Base-by-base conservation (phyloP, 2,113 vertebrate species). In the Xenopus laevis region DNA sequence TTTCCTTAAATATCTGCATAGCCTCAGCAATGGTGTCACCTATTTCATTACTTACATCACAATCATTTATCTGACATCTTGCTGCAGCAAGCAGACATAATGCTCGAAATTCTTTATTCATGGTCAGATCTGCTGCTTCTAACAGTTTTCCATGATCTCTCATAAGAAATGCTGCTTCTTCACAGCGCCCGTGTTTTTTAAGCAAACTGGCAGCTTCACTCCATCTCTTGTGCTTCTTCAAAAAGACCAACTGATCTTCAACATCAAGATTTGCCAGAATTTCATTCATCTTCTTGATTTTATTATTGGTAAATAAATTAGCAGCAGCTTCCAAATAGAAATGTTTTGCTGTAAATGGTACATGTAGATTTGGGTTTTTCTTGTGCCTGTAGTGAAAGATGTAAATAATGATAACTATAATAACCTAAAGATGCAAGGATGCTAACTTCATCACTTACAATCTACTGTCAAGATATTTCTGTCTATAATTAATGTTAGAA, bases 161-260 rank as follows among this genome's bases (percentile, higher is more conserved):
- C 89, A 93, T 89, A 8, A 93, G 21, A 58, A 84, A 79, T 2
- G 91, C 92, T 5, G 91, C 91, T 75, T 93, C 91, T 75, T 93
- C 92, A 40, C 80, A 80, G 57, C 88, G 83, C 0, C 83, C 79
- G 30, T 87, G 84, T 65, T 78, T 81, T 72, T 88, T 83, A 64
- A 93, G 10, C n/a, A 93, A 82, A 15, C 87, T 87, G 17, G 90
- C 91, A 0, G 90, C 84, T 78, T 90, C 89, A 10, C 0, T 71
- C 13, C 91, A 76, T 62, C 84, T 65, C 7, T 87, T 87, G 3
- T 85, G 80, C 30, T 86, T 88, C 67, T 88, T 92, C 7, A 93
- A 79, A 74, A 93, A 93, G 52, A 88, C 83, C 6, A 93, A 86
- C 66, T 90, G 91, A 79, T 92, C 92, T 17, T 93, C 91, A 0